Percentiles rank a stretch among this genome's conserved stretches.
Evolutionary conservation across 2,888 invertebrate genomes (phyloP).

Genomic region (Cyclophora punctaria): DNA sequence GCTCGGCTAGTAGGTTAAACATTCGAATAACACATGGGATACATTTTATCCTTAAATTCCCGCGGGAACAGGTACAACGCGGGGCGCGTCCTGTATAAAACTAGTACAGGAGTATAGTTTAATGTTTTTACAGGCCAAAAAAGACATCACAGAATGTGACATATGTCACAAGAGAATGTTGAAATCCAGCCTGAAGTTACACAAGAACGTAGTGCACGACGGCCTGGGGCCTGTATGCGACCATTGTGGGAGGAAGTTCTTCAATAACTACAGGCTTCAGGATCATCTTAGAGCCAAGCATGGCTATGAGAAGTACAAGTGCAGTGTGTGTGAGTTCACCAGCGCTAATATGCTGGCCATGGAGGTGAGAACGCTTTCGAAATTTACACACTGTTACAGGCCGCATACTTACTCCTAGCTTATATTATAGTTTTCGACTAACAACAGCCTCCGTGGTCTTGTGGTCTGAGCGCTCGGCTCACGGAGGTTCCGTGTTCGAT

Average conservation of each 20-base stretch:
- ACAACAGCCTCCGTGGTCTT: no score
- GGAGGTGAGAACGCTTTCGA: slow-evolving; percentile 21
- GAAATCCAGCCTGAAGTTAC: slow-evolving; percentile 36
- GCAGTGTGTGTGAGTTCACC: slow-evolving; percentile 38
- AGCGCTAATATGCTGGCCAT: slow-evolving; percentile 35
- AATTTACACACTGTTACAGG: no score
- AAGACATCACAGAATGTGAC: slow-evolving; percentile 36
- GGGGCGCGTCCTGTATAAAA: slow-evolving; percentile 4
- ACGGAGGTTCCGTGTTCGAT: no score
- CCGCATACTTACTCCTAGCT: no score
- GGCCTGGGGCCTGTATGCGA: slow-evolving; percentile 49
- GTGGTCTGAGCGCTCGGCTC: no score
- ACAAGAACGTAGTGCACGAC: slow-evolving; percentile 41
- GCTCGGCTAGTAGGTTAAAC: no score
- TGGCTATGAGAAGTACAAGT: slow-evolving; percentile 47
- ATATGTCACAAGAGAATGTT: slow-evolving; percentile 47
- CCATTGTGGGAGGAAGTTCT: slow-evolving; percentile 47
- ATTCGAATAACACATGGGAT: no score
- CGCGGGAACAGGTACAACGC: no score
- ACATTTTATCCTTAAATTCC: no score
- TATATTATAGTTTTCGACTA: no score
- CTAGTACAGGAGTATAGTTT: slow-evolving; percentile 17
- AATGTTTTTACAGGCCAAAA: slow-evolving; percentile 2
- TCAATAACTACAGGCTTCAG: slow-evolving; percentile 41
- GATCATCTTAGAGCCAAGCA: slow-evolving; percentile 52